Conservation (phyloP, 1,140 invertebrate genomes). For the Chrysopa pallens region DNA sequence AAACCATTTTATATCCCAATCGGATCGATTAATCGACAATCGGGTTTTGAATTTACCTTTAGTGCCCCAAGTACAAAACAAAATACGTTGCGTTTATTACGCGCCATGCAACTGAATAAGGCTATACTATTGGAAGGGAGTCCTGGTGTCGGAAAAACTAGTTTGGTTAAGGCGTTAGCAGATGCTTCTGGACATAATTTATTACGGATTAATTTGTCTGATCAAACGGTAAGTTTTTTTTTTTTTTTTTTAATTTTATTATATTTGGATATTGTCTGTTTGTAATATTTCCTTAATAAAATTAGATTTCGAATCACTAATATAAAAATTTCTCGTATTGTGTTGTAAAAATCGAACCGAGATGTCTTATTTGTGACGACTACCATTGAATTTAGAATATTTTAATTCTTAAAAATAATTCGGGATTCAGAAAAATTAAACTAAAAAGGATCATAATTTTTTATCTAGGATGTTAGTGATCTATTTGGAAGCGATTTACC, state of each 20-base stretch:
- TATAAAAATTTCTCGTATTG: too few species aligned
- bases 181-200: conserved; percentile 64
- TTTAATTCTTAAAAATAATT: too few species aligned
- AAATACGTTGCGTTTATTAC: conserved; percentile 70
- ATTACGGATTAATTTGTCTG: conserved; percentile 91
- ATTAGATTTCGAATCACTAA: too few species aligned
- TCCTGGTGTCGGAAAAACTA: conserved; percentile 97
- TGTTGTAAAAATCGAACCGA: too few species aligned
- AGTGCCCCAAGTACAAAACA: conserved; percentile 63
- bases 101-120: conserved; percentile 76
- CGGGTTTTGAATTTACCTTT: conserved; percentile 38
- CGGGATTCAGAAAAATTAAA: too few species aligned
- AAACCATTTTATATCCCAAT: conserved; percentile 49
- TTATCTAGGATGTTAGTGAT: conserved; percentile 76
- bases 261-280: not conserved
- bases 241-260: conserved; percentile 1
- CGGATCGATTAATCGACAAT: conserved; percentile 17
- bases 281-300: not conserved
- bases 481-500: conserved; percentile 97
- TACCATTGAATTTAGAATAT: too few species aligned
- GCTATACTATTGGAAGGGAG: conserved; percentile 93
- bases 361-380: too few species aligned
- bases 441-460: not conserved
- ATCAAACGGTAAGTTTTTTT: conserved; percentile 76
- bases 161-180: conserved; percentile 81